These are phyloP conservation scores for Pandemis cinnamomeana DNA, from an alignment of 2,888 invertebrate species.

Conservation along the genomic window DNA sequence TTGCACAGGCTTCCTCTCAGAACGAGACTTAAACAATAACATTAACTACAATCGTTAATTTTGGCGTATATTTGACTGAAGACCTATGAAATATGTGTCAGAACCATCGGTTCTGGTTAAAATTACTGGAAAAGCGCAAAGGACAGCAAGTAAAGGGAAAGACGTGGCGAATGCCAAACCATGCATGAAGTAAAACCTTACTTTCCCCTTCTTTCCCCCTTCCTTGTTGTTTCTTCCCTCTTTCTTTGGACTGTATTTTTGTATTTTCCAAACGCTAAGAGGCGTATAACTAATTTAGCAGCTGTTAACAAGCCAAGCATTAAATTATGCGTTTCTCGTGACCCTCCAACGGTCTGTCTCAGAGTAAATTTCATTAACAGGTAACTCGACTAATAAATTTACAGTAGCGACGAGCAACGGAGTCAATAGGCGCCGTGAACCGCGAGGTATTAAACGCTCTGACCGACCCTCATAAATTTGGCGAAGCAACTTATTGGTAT, in stretches of 20 bases:
- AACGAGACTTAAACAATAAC: too few species aligned
- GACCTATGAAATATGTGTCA: too few species aligned
- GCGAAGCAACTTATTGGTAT: slow-evolving; percentile 62
- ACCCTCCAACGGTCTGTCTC: slow-evolving; percentile 4
- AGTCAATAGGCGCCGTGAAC: slow-evolving; percentile 31
- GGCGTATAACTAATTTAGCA: not conserved
- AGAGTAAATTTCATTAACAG: slow-evolving; percentile 18
- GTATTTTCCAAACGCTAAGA: not conserved
- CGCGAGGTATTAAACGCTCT: slow-evolving; percentile 35
- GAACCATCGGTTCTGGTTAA: too few species aligned
- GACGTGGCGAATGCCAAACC: too few species aligned
- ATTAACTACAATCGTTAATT: too few species aligned
- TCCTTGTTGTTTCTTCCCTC: not conserved
- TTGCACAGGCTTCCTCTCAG: too few species aligned
- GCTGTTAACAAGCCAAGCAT: slow-evolving; percentile 8
- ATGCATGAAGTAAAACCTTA: too few species aligned
- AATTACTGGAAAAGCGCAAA: too few species aligned
- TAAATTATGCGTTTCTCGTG: slow-evolving; percentile 4
- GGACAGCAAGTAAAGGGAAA: too few species aligned
- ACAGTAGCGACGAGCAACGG: slow-evolving; percentile 12
- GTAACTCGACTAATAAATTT: slow-evolving; percentile 21
- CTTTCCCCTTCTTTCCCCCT: too few species aligned
- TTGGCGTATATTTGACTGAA: too few species aligned
- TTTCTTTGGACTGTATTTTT: not conserved
- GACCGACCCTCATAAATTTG: slow-evolving; percentile 61